Evolutionary conservation across 2,888 invertebrate genomes (phyloP).

Genomic region (Nephrotoma appendiculata): DNA sequence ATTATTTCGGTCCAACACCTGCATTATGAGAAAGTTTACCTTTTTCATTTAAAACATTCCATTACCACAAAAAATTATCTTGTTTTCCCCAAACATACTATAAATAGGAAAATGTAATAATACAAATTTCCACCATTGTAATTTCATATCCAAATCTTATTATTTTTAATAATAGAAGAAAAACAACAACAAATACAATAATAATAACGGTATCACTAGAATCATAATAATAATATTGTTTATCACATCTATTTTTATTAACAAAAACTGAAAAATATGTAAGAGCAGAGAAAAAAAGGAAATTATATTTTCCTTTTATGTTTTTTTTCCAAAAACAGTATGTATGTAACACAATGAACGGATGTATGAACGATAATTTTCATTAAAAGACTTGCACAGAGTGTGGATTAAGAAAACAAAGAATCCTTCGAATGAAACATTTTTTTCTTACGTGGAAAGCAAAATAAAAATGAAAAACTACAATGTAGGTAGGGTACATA

Average conservation of each 20-base stretch:
- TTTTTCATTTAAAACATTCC: background rate
- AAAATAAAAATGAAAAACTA: background rate
- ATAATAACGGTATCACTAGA: background rate
- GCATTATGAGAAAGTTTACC: background rate
- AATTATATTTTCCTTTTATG: background rate
- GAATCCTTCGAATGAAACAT: background rate
- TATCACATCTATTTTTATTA: background rate
- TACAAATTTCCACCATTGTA: background rate
- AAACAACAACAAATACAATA: background rate
- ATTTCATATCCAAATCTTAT: background rate
- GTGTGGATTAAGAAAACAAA: background rate
- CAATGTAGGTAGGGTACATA: background rate
- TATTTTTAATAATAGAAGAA: background rate
- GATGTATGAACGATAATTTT: background rate
- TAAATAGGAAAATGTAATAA: background rate
- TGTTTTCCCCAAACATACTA: background rate
- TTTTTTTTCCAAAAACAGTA: background rate
- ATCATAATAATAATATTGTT: background rate
- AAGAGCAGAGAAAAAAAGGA: background rate
- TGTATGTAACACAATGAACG: background rate
- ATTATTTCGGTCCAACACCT: background rate
- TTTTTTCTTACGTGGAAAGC: background rate
- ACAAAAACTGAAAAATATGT: background rate
- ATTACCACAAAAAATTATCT: background rate
- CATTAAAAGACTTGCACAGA: background rate